Conservation (phyloP, 2,797 vertebrate species). For the Strix occidentalis region DNA sequence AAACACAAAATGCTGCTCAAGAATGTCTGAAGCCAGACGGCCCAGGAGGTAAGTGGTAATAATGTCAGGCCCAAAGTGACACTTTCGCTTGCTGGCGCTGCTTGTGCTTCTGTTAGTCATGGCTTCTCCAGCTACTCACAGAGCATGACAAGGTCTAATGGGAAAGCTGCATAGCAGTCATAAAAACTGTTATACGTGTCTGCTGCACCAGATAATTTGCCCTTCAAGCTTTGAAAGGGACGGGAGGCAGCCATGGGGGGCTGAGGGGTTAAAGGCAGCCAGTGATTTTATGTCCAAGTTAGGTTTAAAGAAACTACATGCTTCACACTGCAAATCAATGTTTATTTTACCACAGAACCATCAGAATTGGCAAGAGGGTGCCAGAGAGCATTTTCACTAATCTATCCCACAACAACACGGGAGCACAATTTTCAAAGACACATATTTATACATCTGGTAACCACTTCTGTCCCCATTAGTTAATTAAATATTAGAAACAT, state of each 20-base stretch:
- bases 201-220: neutral
- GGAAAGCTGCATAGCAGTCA: neutral
- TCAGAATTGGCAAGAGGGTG: neutral
- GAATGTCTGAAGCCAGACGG: neutral
- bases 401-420: neutral
- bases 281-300: constrained; percentile 23
- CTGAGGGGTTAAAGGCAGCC: constrained; percentile 17
- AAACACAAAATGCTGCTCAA: constrained; percentile 13
- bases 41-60: neutral
- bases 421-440: neutral
- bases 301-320: constrained; percentile 22
- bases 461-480: neutral
- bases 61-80: neutral
- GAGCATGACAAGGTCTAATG: neutral
- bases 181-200: neutral
- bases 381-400: neutral
- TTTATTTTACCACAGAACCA: constrained; percentile 55
- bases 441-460: neutral
- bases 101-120: constrained; percentile 22
- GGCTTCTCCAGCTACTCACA: neutral
- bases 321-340: constrained; percentile 35
- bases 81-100: neutral
- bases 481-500: neutral
- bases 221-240: neutral
- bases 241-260: neutral